Evolutionary conservation across 23 tunicate species (phyloP), one percentile per base, ranked within the genome.

Genomic region (Trididemnum clinides): DNA sequence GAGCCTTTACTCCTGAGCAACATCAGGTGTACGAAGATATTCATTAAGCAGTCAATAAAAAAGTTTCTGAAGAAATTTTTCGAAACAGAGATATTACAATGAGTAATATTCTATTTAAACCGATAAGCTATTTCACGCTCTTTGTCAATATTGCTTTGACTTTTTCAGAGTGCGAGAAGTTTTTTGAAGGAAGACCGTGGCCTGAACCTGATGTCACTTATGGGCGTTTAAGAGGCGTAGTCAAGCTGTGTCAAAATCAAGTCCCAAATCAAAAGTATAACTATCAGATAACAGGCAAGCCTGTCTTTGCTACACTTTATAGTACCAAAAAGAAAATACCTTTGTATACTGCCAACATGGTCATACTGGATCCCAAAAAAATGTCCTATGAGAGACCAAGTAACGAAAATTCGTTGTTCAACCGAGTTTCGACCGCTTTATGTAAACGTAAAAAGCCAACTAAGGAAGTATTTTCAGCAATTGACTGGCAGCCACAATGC

Each of bases 151-250:
- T n/a, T n/a, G n/a, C n/a, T n/a, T n/a, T n/a, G n/a, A n/a, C n/a
- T n/a, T n/a, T n/a, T n/a, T n/a, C n/a, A 20, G 27, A 2, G 54
- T 93, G 98, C 72, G 87, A 93, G 71, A 72, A 84, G 6, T 93
- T 79, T 57, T 94, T 94, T 65, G 85, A 83, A 76, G 94, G 94
- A 0, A 49, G 29, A 39, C 72, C 90, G 29, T 94, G 89, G 86
- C 98, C 98, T 20, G 51, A 37, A 39, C 84, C 77, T 12, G 64
- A 81, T 7, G 75, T 35, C 1, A 65, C 20, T 20, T 28, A 25
- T 0, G 50, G 28, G 15, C 35, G 33, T 23, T n/a, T n/a, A n/a
- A n/a, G n/a, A n/a, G n/a, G n/a, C n/a, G n/a, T 44, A 44, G 54
- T 44, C 10, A 44, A 44, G 15, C 54, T 44, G 12, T 44, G 54